phyloP scores from a whole-genome alignment of 1,140 invertebrate genomes.

The Hyposmocoma kahamanoa region DNA sequence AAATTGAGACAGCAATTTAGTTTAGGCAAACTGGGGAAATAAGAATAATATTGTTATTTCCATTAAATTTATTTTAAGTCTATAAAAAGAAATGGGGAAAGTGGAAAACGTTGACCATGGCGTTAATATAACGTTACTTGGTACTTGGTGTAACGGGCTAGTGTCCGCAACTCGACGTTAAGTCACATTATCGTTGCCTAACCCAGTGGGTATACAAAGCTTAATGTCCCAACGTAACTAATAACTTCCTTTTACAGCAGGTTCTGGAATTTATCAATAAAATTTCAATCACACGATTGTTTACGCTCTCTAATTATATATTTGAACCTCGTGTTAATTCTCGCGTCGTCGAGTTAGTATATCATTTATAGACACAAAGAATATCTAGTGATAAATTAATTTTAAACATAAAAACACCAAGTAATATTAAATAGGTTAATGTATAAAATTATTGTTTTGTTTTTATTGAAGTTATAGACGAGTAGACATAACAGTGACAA shows the following conservation, averaged over 20 bases:
- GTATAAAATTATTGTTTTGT: neutral
- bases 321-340: neutral
- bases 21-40: too few species aligned
- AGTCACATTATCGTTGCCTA: neutral
- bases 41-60: too few species aligned
- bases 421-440: constrained; percentile 1
- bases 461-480: neutral
- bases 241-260: neutral
- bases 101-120: too few species aligned
- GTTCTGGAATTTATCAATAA: neutral
- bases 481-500: neutral
- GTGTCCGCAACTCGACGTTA: too few species aligned
- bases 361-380: neutral
- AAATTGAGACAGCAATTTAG: too few species aligned
- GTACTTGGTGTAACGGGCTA: too few species aligned
- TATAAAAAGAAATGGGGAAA: too few species aligned
- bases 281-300: neutral
- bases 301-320: neutral
- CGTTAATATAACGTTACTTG: too few species aligned
- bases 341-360: neutral
- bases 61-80: too few species aligned
- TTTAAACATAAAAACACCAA: constrained; percentile 3
- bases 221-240: neutral
- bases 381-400: neutral
- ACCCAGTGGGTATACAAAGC: neutral